Evolutionary conservation across 2,888 invertebrate species (phyloP), one percentile per base, ranked within the genome.

Genomic region (Lasioglossum pauxillum): DNA sequence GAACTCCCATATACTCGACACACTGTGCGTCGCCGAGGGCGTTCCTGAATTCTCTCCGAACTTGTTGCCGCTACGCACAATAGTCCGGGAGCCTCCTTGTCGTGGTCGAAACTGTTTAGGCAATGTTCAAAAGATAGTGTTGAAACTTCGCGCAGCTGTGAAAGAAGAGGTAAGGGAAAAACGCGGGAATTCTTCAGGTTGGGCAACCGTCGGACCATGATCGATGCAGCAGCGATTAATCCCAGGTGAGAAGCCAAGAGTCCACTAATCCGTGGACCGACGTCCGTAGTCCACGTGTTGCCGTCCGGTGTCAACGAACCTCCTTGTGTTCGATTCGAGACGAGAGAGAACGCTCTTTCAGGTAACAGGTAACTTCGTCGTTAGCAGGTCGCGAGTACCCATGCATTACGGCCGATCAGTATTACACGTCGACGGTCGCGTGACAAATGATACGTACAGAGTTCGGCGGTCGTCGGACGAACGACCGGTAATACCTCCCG

Each of bases 311-410:
- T 69, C 41, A 44, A 75, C 64, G 72, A 53, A 76, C 82, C 72
- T 49, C 75, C 75, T 83, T 71, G 83, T 44, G 44, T 82, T 73
- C 53, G 75, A 73, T 82, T 75, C 60, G 53, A n/a, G 53, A 53
- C 23, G 23, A 23, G 53, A 53, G 53, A n/a, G 53, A 53, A 53
- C 23, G 49, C 49, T 53, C 49, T 53, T 53, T 8, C 53, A 53
- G 53, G 53, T 53, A 53, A 53, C 53, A 53, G 53, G 53, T 53
- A 53, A 53, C 53, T 53, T 53, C 53, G 53, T 53, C 53, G 53
- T 53, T 53, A 23, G 23, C 53, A 53, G n/a, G 53, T 53, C n/a
- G 53, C 10, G n/a, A 53, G 53, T 23, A 10, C 53, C 53, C 3
- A 53, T 53, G 53, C 53, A 53, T 53, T 53, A n/a, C 23, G 53